A percentile compares a stretch with the other conserved stretches of the same genome.
Evolutionary conservation across 2,113 vertebrate species (phyloP).

Genomic region (Labeo catla): DNA sequence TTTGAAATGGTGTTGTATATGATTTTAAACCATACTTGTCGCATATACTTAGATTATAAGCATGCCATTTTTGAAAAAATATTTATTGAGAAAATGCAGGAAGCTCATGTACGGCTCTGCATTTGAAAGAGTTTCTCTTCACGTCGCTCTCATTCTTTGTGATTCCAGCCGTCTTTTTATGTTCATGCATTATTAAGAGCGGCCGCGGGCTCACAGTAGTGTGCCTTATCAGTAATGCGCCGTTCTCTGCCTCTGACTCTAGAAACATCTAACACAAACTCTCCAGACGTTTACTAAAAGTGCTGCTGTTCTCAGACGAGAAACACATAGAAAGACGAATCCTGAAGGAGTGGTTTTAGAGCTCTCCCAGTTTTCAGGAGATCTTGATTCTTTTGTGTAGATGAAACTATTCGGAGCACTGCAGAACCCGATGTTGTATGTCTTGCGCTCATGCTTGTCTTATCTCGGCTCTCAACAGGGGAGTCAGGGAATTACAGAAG

Average conservation of each 20-base stretch:
- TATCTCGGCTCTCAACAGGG: background rate
- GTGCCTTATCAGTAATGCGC: conserved; percentile 7
- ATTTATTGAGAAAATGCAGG: background rate
- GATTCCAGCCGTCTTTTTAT: conserved; percentile 14
- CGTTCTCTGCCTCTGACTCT: background rate
- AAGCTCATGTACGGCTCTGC: background rate
- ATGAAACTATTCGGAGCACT: background rate
- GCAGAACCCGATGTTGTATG: background rate
- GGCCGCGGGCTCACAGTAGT: conserved; percentile 14
- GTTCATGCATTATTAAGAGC: conserved; percentile 33
- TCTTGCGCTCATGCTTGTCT: background rate
- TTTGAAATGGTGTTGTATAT: no score
- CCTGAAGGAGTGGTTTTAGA: background rate
- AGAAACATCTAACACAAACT: conserved; percentile 10
- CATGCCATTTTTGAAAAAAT: no score
- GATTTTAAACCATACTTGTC: no score
- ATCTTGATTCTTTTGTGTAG: background rate
- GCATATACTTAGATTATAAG: no score
- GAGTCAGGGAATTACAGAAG: background rate
- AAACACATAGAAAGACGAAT: background rate
- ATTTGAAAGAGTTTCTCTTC: background rate
- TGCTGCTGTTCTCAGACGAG: conserved; percentile 3
- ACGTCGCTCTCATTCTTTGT: background rate
- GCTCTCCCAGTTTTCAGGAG: background rate
- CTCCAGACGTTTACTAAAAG: conserved; percentile 5